phyloP scores from a whole-genome alignment of 2,797 vertebrate genomes.

The Schizothorax lantsangensis region DNA sequence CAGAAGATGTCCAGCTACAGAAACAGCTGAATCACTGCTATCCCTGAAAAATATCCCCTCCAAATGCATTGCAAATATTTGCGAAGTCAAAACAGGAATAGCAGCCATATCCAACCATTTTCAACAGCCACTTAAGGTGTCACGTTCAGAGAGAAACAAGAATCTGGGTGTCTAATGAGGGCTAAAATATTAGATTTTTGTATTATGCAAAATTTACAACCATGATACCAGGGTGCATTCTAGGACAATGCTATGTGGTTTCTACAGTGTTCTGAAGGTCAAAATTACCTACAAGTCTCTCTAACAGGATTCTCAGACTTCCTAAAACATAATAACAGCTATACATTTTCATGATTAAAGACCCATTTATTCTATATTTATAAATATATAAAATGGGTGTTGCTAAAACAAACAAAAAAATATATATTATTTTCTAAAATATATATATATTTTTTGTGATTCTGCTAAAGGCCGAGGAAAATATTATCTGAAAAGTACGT shows the following conservation, averaged over 20 bases:
- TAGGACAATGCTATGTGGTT: background rate
- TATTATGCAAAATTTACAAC: background rate
- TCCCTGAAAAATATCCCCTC: background rate
- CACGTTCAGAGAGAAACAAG: background rate
- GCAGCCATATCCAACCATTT: background rate
- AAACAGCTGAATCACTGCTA: constrained; percentile 29
- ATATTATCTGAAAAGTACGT: background rate
- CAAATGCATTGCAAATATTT: constrained; percentile 40
- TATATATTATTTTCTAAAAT: too few relatives aligned
- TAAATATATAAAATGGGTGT: background rate
- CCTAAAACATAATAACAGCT: background rate
- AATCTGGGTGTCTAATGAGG: background rate
- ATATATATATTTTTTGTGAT: too few relatives aligned
- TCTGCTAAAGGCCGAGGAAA: background rate
- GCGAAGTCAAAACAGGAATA: constrained; percentile 5
- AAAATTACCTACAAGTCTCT: background rate
- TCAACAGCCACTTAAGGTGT: background rate
- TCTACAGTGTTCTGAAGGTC: background rate
- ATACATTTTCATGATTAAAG: background rate
- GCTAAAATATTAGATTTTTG: background rate
- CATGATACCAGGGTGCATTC: background rate
- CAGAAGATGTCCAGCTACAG: background rate
- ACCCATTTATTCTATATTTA: background rate
- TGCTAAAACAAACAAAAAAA: background rate
- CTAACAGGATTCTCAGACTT: background rate